Evolutionary conservation across 2,888 invertebrate genomes (phyloP), one percentile per base, ranked within the genome.

Genomic region (Euplexia lucipara): DNA sequence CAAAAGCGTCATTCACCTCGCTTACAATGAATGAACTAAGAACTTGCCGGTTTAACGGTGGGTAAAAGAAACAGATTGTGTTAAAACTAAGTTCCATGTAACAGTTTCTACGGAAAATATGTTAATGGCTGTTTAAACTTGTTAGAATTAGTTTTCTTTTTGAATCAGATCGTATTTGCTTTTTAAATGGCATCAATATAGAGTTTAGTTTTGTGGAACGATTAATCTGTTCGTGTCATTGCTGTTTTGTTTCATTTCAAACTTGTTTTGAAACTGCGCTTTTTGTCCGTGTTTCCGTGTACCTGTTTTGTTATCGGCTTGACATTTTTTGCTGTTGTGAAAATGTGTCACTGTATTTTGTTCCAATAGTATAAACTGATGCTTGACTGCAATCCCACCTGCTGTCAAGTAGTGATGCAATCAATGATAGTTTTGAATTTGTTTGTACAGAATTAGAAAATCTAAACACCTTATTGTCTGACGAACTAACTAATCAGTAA

Each of bases 91-190:
- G 74, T 83, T 79, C 78, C 53, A 70, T 75, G 68, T 73, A 82
- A 64, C 66, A 81, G 77, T 82, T 78, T 75, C 69, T 70, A 74
- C 71, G 67, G 81, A 77, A 84, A 84, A 84, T 84, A 84, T 85
- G 84, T 82, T 84, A 85, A 83, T 82, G 82, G 78, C 61, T 81
- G 79, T 84, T 84, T 75, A 78, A 81, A 82, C 82, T 84, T 84
- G 77, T 84, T 83, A 56, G 57, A 83, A 84, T 84, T 83, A 78
- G 79, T 81, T 82, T 84, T 83, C 81, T 83, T 84, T 78, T 73
- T 66, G 70, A 78, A 62, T 81, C 75, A 66, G 72, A 71, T 60
- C 58, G 62, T 75, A 49, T 66, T 75, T 56, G 66, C 70, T 73
- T 75, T 78, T 79, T 72, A 64, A 67, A 74, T 68, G 54, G 54